Evolutionary conservation across 92 coral and sea anemone genomes (phyloP).

Genomic region (Parazoanthus darwini): DNA sequence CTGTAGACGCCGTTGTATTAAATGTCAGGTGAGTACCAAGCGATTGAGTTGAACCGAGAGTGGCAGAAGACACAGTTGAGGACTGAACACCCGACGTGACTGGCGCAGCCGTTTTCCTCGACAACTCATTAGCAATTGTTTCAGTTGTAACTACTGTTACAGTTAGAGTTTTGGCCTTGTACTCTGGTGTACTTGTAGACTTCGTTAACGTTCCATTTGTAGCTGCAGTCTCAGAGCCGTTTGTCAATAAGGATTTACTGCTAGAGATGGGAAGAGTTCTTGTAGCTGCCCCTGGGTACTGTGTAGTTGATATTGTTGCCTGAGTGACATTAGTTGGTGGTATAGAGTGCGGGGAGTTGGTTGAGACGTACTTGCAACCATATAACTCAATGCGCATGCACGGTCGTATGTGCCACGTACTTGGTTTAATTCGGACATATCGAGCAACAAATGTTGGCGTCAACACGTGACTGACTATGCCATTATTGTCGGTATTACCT

Average conservation of each 20-base stretch:
- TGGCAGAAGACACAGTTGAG: background rate
- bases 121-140: background rate
- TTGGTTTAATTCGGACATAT: constrained; percentile 14
- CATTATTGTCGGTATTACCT: constrained; percentile 24
- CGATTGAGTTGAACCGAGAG: background rate
- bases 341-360: background rate
- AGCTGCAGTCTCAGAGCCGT: background rate
- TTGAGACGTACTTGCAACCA: constrained; percentile 7
- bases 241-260: background rate
- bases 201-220: background rate
- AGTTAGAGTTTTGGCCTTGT: background rate
- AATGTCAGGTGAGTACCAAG: background rate
- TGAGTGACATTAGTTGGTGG: background rate
- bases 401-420: constrained; percentile 26
- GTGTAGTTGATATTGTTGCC: background rate
- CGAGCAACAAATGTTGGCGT: constrained; percentile 11
- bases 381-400: constrained; percentile 41
- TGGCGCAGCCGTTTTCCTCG: background rate
- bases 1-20: background rate
- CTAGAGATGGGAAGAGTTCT: background rate
- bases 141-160: background rate
- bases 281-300: background rate
- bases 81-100: background rate
- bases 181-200: background rate
- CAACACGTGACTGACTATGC: constrained; percentile 35